Conservation (phyloP, 2,113 vertebrate species). For the Sinocyclocheilus grahami region DNA sequence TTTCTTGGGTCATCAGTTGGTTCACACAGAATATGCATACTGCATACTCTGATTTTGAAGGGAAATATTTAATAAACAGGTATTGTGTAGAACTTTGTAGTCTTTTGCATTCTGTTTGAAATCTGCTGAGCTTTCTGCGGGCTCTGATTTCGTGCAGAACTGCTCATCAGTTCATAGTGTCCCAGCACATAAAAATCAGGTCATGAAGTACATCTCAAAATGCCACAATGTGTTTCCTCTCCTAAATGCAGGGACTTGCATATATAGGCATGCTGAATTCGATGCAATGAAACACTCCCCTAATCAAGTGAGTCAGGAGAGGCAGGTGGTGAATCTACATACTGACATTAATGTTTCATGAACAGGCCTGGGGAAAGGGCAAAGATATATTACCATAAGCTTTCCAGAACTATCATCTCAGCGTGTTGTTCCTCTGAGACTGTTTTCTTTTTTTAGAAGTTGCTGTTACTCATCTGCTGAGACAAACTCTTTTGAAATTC, state of each 20-base stretch:
- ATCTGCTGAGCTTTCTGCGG: not conserved
- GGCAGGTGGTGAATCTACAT: conserved; percentile 49
- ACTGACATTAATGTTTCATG: conserved; percentile 48
- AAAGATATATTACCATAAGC: conserved; percentile 35
- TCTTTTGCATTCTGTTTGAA: not conserved
- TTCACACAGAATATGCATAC: not conserved
- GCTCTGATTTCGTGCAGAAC: not conserved
- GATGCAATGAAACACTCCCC: not conserved
- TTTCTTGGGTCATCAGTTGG: not conserved
- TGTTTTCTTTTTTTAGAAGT: conserved; percentile 26
- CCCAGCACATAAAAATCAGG: not conserved
- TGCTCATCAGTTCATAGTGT: not conserved
- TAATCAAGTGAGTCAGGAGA: conserved; percentile 32
- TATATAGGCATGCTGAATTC: conserved; percentile 15
- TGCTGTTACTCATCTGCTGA: conserved; percentile 6
- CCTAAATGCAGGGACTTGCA: not conserved
- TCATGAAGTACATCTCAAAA: not conserved
- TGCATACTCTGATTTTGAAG: not conserved
- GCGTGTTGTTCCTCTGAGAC: conserved; percentile 31
- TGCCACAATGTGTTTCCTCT: not conserved
- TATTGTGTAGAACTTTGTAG: not conserved
- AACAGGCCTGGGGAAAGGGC: conserved; percentile 40
- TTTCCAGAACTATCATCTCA: conserved; percentile 31
- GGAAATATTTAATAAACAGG: not conserved
- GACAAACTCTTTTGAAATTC: conserved; percentile 24